Evolutionary conservation across 2,888 invertebrate genomes (phyloP).

Genomic region (Cheilosia grossa): DNA sequence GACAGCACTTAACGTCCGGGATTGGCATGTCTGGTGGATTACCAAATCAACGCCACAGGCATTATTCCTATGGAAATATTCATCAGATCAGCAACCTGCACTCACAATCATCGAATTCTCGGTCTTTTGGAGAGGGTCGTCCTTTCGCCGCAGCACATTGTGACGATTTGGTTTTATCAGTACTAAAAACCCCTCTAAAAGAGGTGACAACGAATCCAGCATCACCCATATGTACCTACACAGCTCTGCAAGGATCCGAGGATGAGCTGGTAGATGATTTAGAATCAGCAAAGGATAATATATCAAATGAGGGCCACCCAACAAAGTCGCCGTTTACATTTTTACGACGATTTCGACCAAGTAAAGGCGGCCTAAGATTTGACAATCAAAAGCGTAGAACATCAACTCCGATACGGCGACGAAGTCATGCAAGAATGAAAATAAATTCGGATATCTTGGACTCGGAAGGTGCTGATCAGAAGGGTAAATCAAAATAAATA

Average conservation of each 20-base stretch:
- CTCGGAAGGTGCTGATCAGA: slow-evolving; percentile 57
- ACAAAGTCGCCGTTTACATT: slow-evolving; percentile 83
- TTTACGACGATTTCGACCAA: slow-evolving; percentile 83
- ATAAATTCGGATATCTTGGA: slow-evolving; percentile 79
- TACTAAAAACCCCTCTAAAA: slow-evolving; percentile 85
- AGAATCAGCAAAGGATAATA: slow-evolving; percentile 76
- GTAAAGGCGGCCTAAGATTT: slow-evolving; percentile 82
- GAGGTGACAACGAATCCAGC: slow-evolving; percentile 67
- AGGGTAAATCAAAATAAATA: slow-evolving; percentile 8
- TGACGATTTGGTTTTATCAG: slow-evolving; percentile 86
- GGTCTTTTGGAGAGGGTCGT: slow-evolving; percentile 76
- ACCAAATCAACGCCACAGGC: slow-evolving; percentile 68
- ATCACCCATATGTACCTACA: slow-evolving; percentile 76
- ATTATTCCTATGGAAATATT: slow-evolving; percentile 79
- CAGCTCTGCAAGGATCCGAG: slow-evolving; percentile 76
- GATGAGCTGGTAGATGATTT: slow-evolving; percentile 79
- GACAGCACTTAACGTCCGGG: slow-evolving; percentile 42
- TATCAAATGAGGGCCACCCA: slow-evolving; percentile 27
- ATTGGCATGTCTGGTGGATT: slow-evolving; percentile 30
- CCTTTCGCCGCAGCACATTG: slow-evolving; percentile 72
- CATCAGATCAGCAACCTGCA: slow-evolving; percentile 78
- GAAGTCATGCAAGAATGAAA: slow-evolving; percentile 76
- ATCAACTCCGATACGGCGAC: slow-evolving; percentile 84
- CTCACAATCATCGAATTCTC: slow-evolving; percentile 75
- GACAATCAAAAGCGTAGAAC: slow-evolving; percentile 86